phyloP scores from a whole-genome alignment of 2,888 invertebrate species.

The Nephrocerus scutellatus region DNA sequence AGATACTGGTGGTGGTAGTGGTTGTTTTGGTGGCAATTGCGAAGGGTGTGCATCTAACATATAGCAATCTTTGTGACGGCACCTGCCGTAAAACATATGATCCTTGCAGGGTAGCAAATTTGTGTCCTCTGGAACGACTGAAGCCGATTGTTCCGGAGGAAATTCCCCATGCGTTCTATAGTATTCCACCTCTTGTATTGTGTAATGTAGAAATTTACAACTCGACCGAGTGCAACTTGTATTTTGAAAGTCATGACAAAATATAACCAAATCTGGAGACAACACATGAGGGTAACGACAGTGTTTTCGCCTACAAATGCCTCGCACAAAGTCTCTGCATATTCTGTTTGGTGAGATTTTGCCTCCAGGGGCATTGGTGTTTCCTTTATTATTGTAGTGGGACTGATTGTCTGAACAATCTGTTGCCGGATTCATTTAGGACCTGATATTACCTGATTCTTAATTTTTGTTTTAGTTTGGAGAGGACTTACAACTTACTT shows the following conservation, averaged over 20 bases:
- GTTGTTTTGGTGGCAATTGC: slow-evolving; percentile 6
- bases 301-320: slow-evolving; percentile 48
- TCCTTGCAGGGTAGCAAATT: slow-evolving; percentile 34
- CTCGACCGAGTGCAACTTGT: slow-evolving; percentile 64
- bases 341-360: slow-evolving; percentile 32
- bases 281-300: slow-evolving; percentile 30
- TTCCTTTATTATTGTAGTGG: background rate
- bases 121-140: too few species aligned
- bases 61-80: slow-evolving; percentile 22
- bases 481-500: background rate
- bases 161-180: slow-evolving; percentile 67
- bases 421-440: too few species aligned
- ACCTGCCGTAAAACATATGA: slow-evolving; percentile 26
- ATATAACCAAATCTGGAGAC: slow-evolving; percentile 39
- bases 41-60: slow-evolving; percentile 8
- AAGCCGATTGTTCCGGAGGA: slow-evolving; percentile 47
- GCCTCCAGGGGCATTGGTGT: slow-evolving; percentile 5
- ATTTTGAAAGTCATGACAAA: slow-evolving; percentile 67
- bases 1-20: slow-evolving; percentile 11
- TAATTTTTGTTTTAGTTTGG: too few species aligned
- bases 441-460: too few species aligned
- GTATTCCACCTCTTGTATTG: slow-evolving; percentile 67
- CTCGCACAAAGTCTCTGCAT: slow-evolving; percentile 55
- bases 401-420: background rate
- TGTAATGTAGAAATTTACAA: slow-evolving; percentile 70